Conservation (phyloP, 2,888 invertebrate genomes). For the Dynastes hyllus region DNA sequence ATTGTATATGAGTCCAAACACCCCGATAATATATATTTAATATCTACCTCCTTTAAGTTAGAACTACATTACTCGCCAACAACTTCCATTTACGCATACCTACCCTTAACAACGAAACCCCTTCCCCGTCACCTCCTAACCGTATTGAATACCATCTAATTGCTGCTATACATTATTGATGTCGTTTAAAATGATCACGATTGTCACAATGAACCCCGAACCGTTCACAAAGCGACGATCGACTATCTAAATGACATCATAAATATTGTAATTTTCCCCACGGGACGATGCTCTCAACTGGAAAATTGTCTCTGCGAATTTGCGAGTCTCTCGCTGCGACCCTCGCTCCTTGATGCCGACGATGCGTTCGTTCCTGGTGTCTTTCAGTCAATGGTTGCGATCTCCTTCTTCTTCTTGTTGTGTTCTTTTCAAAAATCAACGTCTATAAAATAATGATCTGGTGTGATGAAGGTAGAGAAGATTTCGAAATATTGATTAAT, state of each 20-base stretch:
- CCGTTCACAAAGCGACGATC: conserved; percentile 64
- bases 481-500: no score
- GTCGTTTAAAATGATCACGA: conserved; percentile 64
- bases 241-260: conserved; percentile 69
- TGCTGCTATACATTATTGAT: conserved; percentile 68
- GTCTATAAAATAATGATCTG: no score
- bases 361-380: not conserved
- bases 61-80: not conserved
- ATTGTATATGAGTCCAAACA: not conserved
- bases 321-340: conserved; percentile 51
- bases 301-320: conserved; percentile 58
- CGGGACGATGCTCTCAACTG: conserved; percentile 58
- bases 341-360: conserved; percentile 21
- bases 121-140: not conserved
- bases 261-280: conserved; percentile 68
- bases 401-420: no score
- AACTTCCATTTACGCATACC: no score
- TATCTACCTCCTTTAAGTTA: not conserved
- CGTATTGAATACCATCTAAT: conserved; percentile 64
- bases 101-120: conserved; percentile 1
- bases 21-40: not conserved
- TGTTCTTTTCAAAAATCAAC: no score
- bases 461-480: no score
- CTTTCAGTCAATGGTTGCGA: not conserved
- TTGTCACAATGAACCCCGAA: conserved; percentile 63